phyloP scores from a whole-genome alignment of 2,888 invertebrate species.

The Notocelia uddmanniana region DNA sequence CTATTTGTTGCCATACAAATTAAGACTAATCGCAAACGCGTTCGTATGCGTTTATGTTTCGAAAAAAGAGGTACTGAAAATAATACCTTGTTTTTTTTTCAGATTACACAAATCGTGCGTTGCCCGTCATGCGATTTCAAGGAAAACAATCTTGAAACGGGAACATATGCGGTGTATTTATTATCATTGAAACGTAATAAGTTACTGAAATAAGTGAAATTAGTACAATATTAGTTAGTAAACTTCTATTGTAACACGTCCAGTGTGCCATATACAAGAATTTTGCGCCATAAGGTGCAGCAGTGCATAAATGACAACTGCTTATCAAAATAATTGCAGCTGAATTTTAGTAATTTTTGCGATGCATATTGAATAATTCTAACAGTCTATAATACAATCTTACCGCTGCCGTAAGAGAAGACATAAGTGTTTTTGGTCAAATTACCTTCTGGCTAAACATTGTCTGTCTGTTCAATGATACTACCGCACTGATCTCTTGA shows the following conservation, averaged over 20 bases:
- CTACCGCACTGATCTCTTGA: background rate
- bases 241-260: background rate
- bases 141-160: no score
- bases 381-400: constrained; percentile 4
- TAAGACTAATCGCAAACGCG: no score
- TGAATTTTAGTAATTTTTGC: background rate
- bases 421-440: background rate
- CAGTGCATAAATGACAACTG: background rate
- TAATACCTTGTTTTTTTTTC: no score
- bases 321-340: background rate
- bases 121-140: no score
- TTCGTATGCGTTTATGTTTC: no score
- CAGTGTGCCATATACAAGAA: background rate
- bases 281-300: background rate
- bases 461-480: background rate
- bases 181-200: no score
- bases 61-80: no score
- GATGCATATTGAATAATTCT: background rate
- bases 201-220: no score
- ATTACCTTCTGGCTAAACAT: background rate
- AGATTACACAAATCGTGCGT: no score
- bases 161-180: no score
- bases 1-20: no score
- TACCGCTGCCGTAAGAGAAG: constrained; percentile 5
- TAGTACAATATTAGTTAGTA: no score